phyloP scores from a whole-genome alignment of 2,888 invertebrate species.

The Drosophila borealis region DNA sequence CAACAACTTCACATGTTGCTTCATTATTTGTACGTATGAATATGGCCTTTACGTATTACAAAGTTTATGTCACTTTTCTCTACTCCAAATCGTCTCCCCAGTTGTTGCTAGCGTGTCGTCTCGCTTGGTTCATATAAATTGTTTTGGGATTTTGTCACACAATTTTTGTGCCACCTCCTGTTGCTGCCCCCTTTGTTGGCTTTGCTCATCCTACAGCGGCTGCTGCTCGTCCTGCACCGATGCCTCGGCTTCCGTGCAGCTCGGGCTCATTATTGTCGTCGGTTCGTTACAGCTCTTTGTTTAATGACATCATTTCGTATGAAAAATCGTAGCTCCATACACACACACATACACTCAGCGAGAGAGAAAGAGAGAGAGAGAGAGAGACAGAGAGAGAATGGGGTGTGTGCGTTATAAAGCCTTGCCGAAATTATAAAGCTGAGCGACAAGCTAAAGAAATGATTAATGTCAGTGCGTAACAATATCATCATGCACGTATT shows the following conservation, averaged over 20 bases:
- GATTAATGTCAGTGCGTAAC: conserved; percentile 68
- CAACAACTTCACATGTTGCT: conserved; percentile 45
- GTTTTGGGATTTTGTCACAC: conserved; percentile 76
- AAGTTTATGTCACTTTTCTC: conserved; percentile 63
- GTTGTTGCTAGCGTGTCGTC: conserved; percentile 54
- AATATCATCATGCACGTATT: conserved; percentile 50
- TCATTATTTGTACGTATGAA: conserved; percentile 48
- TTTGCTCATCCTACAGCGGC: conserved; percentile 18
- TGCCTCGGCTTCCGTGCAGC: conserved; percentile 46
- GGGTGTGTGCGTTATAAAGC: conserved; percentile 30
- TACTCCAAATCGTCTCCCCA: conserved; percentile 30
- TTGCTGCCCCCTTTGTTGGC: conserved; percentile 1
- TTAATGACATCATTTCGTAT: conserved; percentile 78
- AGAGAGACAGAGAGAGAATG: too few relatives aligned
- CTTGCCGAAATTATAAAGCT: conserved; percentile 74
- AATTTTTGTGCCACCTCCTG: conserved; percentile 46
- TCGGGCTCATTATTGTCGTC: conserved; percentile 71
- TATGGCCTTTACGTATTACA: conserved; percentile 50
- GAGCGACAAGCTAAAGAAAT: conserved; percentile 57
- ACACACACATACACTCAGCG: conserved; percentile 11
- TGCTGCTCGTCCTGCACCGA: conserved; percentile 48
- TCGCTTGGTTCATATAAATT: conserved; percentile 71
- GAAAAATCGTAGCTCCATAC: conserved; percentile 73
- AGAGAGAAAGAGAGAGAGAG: background rate
- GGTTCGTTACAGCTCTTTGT: conserved; percentile 69